phyloP scores from a whole-genome alignment of 1,140 invertebrate species.

The Phortica variegata region DNA sequence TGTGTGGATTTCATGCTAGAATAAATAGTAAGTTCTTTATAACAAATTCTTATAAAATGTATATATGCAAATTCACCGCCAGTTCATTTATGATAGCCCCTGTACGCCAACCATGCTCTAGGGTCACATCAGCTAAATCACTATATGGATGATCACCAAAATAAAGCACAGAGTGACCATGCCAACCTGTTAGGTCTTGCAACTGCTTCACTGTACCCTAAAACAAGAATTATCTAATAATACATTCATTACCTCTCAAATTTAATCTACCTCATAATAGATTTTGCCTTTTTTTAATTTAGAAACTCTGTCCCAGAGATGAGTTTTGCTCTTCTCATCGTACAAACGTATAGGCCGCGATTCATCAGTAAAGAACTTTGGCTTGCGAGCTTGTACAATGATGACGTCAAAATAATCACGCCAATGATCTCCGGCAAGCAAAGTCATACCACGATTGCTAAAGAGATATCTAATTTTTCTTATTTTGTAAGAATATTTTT shows the following conservation, averaged over 20 bases:
- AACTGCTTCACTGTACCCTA: conserved; percentile 90
- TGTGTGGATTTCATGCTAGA: conserved; percentile 88
- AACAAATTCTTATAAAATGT: not conserved
- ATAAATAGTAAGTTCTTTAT: conserved; percentile 26
- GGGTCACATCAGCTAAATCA: conserved; percentile 93
- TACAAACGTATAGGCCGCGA: conserved; percentile 87
- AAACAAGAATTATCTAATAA: not conserved
- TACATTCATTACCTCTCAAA: not conserved
- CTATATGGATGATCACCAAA: conserved; percentile 98
- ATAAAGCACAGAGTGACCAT: conserved; percentile 88
- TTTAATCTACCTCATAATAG: conserved; percentile 81
- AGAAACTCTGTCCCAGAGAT: conserved; percentile 89
- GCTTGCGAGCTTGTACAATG: conserved; percentile 93
- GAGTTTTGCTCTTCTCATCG: conserved; percentile 75
- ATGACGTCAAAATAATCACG: conserved; percentile 90
- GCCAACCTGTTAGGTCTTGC: conserved; percentile 89
- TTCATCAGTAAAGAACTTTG: conserved; percentile 92
- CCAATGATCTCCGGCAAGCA: conserved; percentile 88
- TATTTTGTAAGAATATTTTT: not conserved
- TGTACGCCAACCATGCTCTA: conserved; percentile 95
- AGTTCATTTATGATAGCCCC: conserved; percentile 97
- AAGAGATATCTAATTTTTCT: conserved; percentile 10
- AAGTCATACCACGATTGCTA: conserved; percentile 90
- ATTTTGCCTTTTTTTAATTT: conserved; percentile 84
- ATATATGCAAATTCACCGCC: conserved; percentile 61